Base-by-base conservation (phyloP, 2,113 vertebrate species). In the Corythornis cristatus region DNA sequence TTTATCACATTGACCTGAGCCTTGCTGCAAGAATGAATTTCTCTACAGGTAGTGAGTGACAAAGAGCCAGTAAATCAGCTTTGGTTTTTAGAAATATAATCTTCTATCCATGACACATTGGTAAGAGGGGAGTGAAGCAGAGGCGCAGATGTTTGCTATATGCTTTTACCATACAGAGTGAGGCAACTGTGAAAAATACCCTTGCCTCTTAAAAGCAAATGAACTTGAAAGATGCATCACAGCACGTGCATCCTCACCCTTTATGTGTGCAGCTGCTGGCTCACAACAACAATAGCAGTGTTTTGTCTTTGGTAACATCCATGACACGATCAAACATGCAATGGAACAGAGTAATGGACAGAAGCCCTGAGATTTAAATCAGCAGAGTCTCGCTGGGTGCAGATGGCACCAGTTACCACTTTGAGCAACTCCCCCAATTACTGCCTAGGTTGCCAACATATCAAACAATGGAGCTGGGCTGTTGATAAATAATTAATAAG, bases 401-500 rank as follows among this genome's bases (percentile, higher is more conserved):
- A 72, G 66, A 86, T 92, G 85, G 83, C 67, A 70, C 89, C 2
- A 1, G 40, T 74, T 77, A 64, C 9, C 0, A 43, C 58, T 91
- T 78, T 4, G n/a, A 82, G 62, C 83, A 86, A 5, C 83, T 89
- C 74, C 42, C 40, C 42, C 5, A 6, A 48, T 79, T 65, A 26
- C 67, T 42, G 72, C 53, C 6, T 57, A 31, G 73, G 78, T 93
- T 91, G 73, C 93, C 40, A 54, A 71, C 8, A 3, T 75, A 61
- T 37, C 77, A 37, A 48, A 86, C 64, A 74, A 66, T 77, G 43
- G 58, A 83, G 8, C 37, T 81, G 83, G 79, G 74, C 60, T 8
- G 23, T 65, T 95, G 89, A 89, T 95, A 95, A 95, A 92, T 96
- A 90, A 90, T 96, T 91, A 93, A 95, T 96, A 83, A 92, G 81